These are phyloP conservation scores for Electrophaes corylata DNA, from an alignment of 2,888 invertebrate genomes.

Conservation along the genomic window DNA sequence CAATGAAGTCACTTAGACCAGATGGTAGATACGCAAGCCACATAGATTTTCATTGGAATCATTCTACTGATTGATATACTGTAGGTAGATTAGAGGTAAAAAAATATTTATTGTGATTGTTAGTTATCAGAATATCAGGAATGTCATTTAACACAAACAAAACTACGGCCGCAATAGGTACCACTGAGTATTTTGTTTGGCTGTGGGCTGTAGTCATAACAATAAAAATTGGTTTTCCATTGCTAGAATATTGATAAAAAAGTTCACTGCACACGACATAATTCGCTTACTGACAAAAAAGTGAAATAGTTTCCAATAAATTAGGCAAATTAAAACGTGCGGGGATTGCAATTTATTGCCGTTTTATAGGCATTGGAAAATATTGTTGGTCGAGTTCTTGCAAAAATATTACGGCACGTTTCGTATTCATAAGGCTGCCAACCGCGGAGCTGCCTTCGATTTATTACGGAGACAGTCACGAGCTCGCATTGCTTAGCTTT, in stretches of 20 bases:
- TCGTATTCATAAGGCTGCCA: slow-evolving; percentile 24
- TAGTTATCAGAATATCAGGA: background rate
- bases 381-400: slow-evolving; percentile 20
- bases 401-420: slow-evolving; percentile 25
- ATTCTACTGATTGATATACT: background rate
- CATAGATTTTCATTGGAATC: slow-evolving; percentile 1
- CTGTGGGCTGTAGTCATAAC: background rate
- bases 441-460: slow-evolving; percentile 17
- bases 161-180: background rate
- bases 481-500: slow-evolving; percentile 22
- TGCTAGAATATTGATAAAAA: background rate
- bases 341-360: slow-evolving; percentile 15
- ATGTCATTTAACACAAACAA: background rate
- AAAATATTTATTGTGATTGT: background rate
- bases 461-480: slow-evolving; percentile 23
- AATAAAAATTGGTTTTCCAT: background rate
- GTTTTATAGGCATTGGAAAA: slow-evolving; percentile 24
- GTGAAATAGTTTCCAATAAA: slow-evolving; percentile 17
- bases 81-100: background rate
- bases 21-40: slow-evolving; percentile 9
- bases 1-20: slow-evolving; percentile 13
- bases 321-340: slow-evolving; percentile 25
- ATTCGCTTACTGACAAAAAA: slow-evolving; percentile 5
- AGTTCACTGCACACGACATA: background rate
- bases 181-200: background rate